Conservation (phyloP, 2,797 vertebrate species). For the Epinephelus awoara region DNA sequence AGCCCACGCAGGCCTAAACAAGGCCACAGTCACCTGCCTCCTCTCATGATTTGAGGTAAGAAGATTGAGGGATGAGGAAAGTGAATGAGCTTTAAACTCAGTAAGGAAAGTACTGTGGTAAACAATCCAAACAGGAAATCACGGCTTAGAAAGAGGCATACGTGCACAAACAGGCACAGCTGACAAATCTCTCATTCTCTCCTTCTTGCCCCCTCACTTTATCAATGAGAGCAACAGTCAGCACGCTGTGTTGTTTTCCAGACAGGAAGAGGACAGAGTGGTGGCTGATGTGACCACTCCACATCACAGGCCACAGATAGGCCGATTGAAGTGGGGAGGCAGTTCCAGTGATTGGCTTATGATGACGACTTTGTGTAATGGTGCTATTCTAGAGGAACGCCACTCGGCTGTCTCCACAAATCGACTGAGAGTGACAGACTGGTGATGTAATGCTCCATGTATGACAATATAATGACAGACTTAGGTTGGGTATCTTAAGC, state of each 20-base stretch:
- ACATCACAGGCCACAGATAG: conserved; percentile 57
- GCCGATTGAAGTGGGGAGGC: conserved; percentile 54
- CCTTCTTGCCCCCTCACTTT: not conserved
- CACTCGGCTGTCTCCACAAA: conserved; percentile 35
- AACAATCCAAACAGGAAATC: conserved; percentile 66
- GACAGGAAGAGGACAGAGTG: conserved; percentile 28
- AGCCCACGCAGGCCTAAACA: not conserved
- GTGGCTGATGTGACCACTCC: conserved; percentile 58
- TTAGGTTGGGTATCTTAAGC: conserved; percentile 48
- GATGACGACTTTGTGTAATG: conserved; percentile 63
- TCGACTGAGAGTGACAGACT: conserved; percentile 50
- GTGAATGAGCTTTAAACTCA: conserved; percentile 41
- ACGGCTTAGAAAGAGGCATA: conserved; percentile 20
- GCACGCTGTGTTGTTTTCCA: conserved; percentile 33
- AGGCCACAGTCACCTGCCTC: conserved; percentile 63
- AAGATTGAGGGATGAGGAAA: conserved; percentile 61
- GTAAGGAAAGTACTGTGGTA: conserved; percentile 37
- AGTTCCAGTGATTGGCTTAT: conserved; percentile 46
- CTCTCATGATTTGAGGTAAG: conserved; percentile 57
- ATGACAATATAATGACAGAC: conserved; percentile 75
- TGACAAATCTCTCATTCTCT: conserved; percentile 26
- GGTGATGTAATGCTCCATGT: conserved; percentile 71
- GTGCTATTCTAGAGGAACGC: conserved; percentile 49
- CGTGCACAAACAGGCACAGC: conserved; percentile 34
- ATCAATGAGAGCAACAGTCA: conserved; percentile 22